Percentiles rank a stretch among this genome's conserved stretches.
These are phyloP conservation scores for Trididemnum nubilum DNA, from an alignment of 23 tunicate species.

Conservation along the genomic window DNA sequence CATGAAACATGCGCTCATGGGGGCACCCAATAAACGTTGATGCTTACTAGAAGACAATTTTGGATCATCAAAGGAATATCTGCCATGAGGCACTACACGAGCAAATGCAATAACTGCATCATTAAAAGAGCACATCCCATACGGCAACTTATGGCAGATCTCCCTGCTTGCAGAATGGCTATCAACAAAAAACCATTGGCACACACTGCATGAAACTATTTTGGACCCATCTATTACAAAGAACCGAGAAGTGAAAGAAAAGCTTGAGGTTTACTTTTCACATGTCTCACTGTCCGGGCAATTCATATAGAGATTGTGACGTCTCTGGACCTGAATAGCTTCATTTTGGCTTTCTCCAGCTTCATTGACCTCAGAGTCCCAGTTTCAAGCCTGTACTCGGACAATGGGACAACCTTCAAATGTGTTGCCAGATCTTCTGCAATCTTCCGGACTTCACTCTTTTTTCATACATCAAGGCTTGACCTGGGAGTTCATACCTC, in stretches of 20 bases:
- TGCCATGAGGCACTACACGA: neutral
- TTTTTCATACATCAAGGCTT: neutral
- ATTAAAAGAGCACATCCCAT: neutral
- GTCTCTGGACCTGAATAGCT: neutral
- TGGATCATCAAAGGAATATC: neutral
- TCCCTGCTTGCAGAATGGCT: neutral
- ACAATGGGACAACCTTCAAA: neutral
- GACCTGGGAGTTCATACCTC: neutral
- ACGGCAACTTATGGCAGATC: neutral
- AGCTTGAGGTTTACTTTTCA: neutral
- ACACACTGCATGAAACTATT: neutral
- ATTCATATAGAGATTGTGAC: neutral
- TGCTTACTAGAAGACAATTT: too few species aligned
- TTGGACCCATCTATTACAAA: neutral
- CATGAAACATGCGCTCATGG: too few species aligned
- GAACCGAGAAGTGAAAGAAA: neutral
- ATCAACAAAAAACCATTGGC: neutral
- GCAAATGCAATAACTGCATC: neutral
- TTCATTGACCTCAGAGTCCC: neutral
- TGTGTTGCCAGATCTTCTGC: neutral
- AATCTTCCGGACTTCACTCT: neutral
- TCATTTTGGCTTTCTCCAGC: neutral
- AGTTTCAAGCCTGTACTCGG: neutral
- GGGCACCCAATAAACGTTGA: too few species aligned
- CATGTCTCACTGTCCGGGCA: neutral